Evolutionary conservation across 2,113 vertebrate species (phyloP), one percentile per base, ranked within the genome.

Genomic region (Laterallus jamaicensis): DNA sequence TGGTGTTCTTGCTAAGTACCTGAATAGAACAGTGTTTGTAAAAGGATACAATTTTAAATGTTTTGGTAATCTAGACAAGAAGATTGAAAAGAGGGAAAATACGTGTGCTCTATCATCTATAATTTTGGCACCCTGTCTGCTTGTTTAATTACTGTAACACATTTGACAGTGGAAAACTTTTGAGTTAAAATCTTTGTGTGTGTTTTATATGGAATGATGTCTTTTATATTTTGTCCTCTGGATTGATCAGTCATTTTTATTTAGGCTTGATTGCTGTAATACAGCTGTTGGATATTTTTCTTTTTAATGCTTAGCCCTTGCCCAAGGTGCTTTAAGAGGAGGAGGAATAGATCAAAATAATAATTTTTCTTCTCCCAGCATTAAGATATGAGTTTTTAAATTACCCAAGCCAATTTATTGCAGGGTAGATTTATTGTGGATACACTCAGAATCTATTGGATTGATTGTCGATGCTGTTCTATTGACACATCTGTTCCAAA

Each of bases 361-460:
- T 88, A 84, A 77, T 94, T 96, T 95, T 92, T 94, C 82, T 92
- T 94, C 73, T 92, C 73, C 54, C 92, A 94, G 81, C 80, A 67
- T 88, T 92, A 96, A 92, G 92, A 88, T 88, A 93, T 31, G 54
- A 68, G 82, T 82, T 95, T 91, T 95, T 92, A 92, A 96, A 88
- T 92, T 28, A 93, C 87, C 92, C 24, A 55, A 78, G 55, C 59
- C 78, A 84, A 76, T 95, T 96, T 95, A 76, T 91, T 75, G 52
- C 66, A 55, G 25, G 50, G 19, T 71, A 75, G 79, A 89, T 85
- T 76, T 47, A 86, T 88, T 86, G 84, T n/a, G 31, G 80, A 92
- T 93, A 85, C 66, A 29, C 88, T 95, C 63, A 90, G 93, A 93
- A 89, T 97, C 94, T 93, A 91, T 96, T 0, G 11, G 54, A 93